Base-by-base conservation (phyloP, 2,797 vertebrate genomes). In the Heteromormyrus szaboi region DNA sequence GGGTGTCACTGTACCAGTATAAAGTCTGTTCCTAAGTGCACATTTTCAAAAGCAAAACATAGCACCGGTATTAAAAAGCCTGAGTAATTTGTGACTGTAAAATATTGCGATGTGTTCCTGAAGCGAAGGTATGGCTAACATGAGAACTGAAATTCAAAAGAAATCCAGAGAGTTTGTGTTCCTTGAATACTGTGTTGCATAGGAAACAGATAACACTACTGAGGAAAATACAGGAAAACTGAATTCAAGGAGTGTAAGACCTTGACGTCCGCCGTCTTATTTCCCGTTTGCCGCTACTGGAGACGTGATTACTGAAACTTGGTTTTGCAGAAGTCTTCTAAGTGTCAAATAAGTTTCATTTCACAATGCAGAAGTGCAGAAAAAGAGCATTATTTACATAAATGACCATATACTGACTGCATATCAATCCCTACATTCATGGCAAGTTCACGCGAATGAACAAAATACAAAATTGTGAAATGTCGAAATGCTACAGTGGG, bases 81-180 rank as follows among this genome's bases (percentile, higher is more conserved):
- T 95, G 95, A 97, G 96, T 95, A 94, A 95, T 95, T 95, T 94
- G 94, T 90, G 95, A 95, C 94, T 96, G 95, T 95, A 96, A 97
- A 92, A 96, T 96, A 97, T 95, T 97, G 95, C 95, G 95, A 89
- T 95, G 93, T 95, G 94, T 96, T 96, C 96, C 95, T 96, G 95
- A 96, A 95, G 94, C 93, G 65, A 96, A 95, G 95, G 95, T 95
- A 96, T 95, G 94, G 96, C 95, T 79, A 89, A 86, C 95, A 92
- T 92, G 51, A 33, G 41, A 62, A 93, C 91, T 90, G 93, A 92
- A 65, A 89, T 90, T 95, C 93, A 93, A 94, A 89, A 72, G 1
- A 81, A 95, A 95, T 93, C 93, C 93, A 95, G 94, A 95, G 94
- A 95, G 94, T 95, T 96, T 95, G 95, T 94, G 93, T 93, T 93